A percentile compares a stretch with the other conserved stretches of the same genome.
phyloP scores from a whole-genome alignment of 2,888 invertebrate genomes.

The Pyrgus malvae region DNA sequence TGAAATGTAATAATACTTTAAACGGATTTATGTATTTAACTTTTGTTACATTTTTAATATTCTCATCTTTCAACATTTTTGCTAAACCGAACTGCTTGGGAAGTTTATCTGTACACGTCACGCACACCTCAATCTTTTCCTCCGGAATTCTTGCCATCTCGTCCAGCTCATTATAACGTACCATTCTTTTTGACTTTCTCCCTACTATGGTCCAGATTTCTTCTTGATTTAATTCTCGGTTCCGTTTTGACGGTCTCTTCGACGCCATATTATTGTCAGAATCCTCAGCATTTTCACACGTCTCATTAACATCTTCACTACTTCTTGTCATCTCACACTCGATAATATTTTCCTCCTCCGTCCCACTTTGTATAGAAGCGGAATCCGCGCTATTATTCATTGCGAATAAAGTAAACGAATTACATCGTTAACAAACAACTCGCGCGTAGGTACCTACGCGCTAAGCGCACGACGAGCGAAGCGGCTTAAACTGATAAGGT shows the following conservation, averaged over 20 bases:
- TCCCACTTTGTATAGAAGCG: too few species aligned
- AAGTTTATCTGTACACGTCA: constrained; percentile 10
- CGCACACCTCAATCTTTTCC: constrained; percentile 1
- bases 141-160: background rate
- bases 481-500: constrained; percentile 1
- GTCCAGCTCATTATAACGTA: background rate
- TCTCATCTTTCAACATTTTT: constrained; percentile 16
- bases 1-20: constrained; percentile 10
- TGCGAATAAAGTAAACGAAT: too few species aligned
- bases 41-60: constrained; percentile 12
- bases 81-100: constrained; percentile 22
- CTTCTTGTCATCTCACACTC: constrained; percentile 6
- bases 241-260: constrained; percentile 2
- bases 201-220: constrained; percentile 7
- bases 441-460: background rate
- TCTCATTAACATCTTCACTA: too few species aligned
- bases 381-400: too few species aligned
- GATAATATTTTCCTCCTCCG: too few species aligned
- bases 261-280: background rate
- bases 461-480: too few species aligned
- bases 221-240: background rate
- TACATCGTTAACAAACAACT: too few species aligned
- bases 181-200: background rate
- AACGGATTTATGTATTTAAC: constrained; percentile 19
- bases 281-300: background rate